phyloP scores from a whole-genome alignment of 2,888 invertebrate species.

The Hipparchia semele region DNA sequence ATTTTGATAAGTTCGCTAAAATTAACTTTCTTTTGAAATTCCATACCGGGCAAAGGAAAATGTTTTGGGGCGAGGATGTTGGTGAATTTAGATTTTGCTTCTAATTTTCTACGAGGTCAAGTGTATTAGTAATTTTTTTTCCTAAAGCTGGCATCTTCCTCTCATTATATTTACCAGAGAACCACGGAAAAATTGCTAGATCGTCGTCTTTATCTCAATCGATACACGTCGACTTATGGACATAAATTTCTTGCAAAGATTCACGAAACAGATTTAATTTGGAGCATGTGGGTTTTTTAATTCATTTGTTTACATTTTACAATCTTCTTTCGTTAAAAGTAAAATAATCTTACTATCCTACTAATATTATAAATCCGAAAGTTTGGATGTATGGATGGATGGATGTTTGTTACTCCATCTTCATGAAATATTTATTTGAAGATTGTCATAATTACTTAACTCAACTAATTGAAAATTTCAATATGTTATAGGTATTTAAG shows the following conservation, averaged over 20 bases:
- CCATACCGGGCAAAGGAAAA: not conserved
- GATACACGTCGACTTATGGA: too few relatives aligned
- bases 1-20: constrained; percentile 67
- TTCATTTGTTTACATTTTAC: constrained; percentile 6
- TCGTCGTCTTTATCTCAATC: too few relatives aligned
- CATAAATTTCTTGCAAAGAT: not conserved
- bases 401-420: too few relatives aligned
- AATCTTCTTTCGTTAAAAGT: not conserved
- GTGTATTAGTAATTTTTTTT: not conserved
- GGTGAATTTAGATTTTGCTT: not conserved
- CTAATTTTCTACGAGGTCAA: not conserved
- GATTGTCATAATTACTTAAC: too few relatives aligned
- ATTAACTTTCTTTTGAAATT: constrained; percentile 47
- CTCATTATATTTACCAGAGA: too few relatives aligned
- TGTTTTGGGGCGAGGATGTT: not conserved
- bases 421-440: too few relatives aligned
- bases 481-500: too few relatives aligned
- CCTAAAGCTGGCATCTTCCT: too few relatives aligned
- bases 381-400: too few relatives aligned
- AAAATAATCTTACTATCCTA: not conserved
- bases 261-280: constrained; percentile 13
- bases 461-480: too few relatives aligned
- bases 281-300: constrained; percentile 9
- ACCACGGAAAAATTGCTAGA: too few relatives aligned
- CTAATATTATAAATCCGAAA: not conserved